Percentiles rank a stretch among this genome's conserved stretches.
Conservation (phyloP, 2,113 vertebrate genomes). For the Tachysurus fulvidraco region DNA sequence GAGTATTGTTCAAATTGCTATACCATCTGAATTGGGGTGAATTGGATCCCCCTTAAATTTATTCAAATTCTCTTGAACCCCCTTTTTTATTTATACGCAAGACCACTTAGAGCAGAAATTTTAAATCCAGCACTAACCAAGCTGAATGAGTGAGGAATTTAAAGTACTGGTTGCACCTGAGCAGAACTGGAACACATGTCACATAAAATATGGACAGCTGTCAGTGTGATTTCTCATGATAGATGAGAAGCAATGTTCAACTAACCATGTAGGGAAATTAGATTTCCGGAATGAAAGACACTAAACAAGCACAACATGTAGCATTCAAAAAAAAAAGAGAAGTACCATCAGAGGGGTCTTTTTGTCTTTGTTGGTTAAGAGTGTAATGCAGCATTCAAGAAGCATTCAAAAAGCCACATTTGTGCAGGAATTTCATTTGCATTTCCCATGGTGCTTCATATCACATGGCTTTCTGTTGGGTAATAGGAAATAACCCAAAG, state of each 20-base stretch:
- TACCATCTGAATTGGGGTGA: not conserved
- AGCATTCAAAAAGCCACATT: constrained; percentile 21
- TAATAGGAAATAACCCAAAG: constrained; percentile 37
- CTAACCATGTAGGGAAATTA: constrained; percentile 37
- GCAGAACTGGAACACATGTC: constrained; percentile 34
- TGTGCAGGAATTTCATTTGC: constrained; percentile 10
- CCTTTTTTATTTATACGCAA: constrained; percentile 62
- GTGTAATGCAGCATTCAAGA: constrained; percentile 8
- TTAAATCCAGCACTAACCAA: constrained; percentile 41
- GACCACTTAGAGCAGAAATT: constrained; percentile 53
- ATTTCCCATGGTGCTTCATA: constrained; percentile 31
- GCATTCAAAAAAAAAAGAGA: constrained; percentile 18
- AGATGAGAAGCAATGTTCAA: constrained; percentile 41
- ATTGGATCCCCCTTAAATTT: not conserved
- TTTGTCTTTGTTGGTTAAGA: constrained; percentile 11
- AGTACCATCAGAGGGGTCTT: constrained; percentile 2
- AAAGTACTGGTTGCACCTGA: constrained; percentile 37
- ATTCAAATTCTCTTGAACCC: constrained; percentile 63
- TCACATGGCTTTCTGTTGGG: constrained; percentile 30
- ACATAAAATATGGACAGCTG: constrained; percentile 37
- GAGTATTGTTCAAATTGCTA: not conserved
- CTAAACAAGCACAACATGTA: constrained; percentile 17
- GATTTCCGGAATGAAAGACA: constrained; percentile 32
- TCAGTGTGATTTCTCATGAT: constrained; percentile 37
- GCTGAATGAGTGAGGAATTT: constrained; percentile 34